Conservation (phyloP, 2,797 vertebrate species). For the Cichlasoma orientale region DNA sequence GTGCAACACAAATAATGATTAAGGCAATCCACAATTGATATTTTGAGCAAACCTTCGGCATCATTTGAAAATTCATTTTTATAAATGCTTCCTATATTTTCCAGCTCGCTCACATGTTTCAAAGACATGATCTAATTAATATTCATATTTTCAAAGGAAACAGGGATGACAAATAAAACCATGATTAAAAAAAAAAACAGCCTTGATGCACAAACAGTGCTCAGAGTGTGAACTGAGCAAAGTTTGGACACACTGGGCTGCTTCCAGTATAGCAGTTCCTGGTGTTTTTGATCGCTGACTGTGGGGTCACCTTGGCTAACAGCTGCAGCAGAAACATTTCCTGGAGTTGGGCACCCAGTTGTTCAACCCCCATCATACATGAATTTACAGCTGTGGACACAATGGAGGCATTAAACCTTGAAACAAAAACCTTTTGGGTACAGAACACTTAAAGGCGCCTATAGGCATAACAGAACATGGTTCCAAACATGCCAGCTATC, state of each 20-base stretch:
- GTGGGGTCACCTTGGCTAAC: conserved; percentile 42
- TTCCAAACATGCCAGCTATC: not conserved
- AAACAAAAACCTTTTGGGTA: conserved; percentile 2
- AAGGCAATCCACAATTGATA: too few species aligned
- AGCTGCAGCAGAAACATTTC: conserved; percentile 54
- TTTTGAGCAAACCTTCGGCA: not conserved
- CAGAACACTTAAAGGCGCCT: not conserved
- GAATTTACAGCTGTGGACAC: conserved; percentile 29
- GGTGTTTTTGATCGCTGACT: conserved; percentile 24
- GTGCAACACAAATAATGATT: too few species aligned
- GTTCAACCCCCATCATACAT: conserved; percentile 12
- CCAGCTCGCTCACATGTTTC: not conserved
- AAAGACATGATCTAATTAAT: conserved; percentile 1
- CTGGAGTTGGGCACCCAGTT: conserved; percentile 41
- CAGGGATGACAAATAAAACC: not conserved
- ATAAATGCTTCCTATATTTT: not conserved
- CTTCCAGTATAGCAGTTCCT: conserved; percentile 16
- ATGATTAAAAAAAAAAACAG: not conserved
- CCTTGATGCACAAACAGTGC: not conserved
- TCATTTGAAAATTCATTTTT: not conserved
- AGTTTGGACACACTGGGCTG: not conserved
- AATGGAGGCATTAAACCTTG: conserved; percentile 14
- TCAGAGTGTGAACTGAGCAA: not conserved
- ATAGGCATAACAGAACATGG: not conserved
- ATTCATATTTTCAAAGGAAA: not conserved